These are phyloP conservation scores for Chydorus sphaericus DNA, from an alignment of 2,888 invertebrate species.

Conservation along the genomic window DNA sequence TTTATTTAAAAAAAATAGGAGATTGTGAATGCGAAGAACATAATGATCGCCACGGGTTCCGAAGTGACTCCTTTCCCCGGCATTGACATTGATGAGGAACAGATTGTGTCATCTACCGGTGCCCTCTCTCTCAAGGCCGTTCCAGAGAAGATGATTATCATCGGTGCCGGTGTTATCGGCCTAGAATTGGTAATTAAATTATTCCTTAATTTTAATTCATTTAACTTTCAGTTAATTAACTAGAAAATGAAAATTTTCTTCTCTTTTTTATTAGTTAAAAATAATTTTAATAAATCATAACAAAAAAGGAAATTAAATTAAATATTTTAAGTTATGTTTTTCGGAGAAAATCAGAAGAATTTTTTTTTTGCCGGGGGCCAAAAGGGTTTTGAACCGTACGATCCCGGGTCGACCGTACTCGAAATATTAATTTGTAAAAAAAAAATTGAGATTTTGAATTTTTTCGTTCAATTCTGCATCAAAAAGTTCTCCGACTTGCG, in stretches of 20 bases:
- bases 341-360: no score
- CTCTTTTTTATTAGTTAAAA: background rate
- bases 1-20: constrained; percentile 33
- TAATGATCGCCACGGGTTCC: constrained; percentile 94
- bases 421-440: no score
- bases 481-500: no score
- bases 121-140: constrained; percentile 75
- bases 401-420: no score
- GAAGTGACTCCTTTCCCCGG: constrained; percentile 94
- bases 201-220: background rate
- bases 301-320: no score
- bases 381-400: no score
- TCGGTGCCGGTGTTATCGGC: constrained; percentile 98
- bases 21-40: constrained; percentile 77
- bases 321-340: no score
- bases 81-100: constrained; percentile 81
- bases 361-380: no score
- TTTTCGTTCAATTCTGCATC: no score
- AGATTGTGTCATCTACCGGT: constrained; percentile 91
- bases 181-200: constrained; percentile 63
- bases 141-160: constrained; percentile 84
- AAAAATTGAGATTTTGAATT: no score
- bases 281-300: no score
- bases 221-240: background rate
- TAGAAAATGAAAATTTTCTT: background rate